These are phyloP conservation scores for Zoroaster sp. DNA, from an alignment of 53 echinoderm and acorn worm species.

Conservation along the genomic window DNA sequence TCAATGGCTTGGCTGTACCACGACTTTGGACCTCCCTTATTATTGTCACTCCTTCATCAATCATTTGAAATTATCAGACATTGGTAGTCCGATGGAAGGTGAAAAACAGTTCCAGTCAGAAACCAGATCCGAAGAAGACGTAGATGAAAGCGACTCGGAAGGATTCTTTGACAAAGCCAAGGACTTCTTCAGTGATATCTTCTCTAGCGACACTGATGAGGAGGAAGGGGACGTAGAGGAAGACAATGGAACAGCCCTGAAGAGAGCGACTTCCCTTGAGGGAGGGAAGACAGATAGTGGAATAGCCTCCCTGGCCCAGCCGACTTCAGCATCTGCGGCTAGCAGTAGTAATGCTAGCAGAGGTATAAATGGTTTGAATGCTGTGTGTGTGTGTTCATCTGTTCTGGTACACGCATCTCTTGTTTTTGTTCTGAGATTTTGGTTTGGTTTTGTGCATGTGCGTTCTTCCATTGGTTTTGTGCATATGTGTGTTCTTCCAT, in stretches of 20 bases:
- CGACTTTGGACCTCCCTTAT: too few relatives aligned
- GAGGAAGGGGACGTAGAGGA: slow-evolving; percentile 37
- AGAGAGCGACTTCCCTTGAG: neutral
- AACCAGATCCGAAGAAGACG: slow-evolving; percentile 69
- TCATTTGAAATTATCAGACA: too few relatives aligned
- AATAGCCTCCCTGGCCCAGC: slow-evolving; percentile 74
- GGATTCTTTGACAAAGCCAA: slow-evolving; percentile 93
- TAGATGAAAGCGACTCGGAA: slow-evolving; percentile 67
- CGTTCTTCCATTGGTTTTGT: too few relatives aligned
- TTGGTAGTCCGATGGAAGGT: slow-evolving; percentile 88
- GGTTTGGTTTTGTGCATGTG: neutral
- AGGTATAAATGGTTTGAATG: neutral
- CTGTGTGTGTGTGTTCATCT: neutral
- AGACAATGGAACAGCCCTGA: neutral
- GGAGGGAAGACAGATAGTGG: slow-evolving; percentile 80
- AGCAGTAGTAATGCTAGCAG: slow-evolving; percentile 22
- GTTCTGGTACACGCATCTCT: neutral
- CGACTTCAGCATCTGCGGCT: slow-evolving; percentile 22
- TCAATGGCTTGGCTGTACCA: too few relatives aligned
- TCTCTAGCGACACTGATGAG: slow-evolving; percentile 89
- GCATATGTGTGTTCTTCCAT: too few relatives aligned
- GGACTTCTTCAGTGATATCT: slow-evolving; percentile 93
- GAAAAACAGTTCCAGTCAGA: slow-evolving; percentile 78
- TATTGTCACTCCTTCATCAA: too few relatives aligned
- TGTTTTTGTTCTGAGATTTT: neutral